Evolutionary conservation across 2,888 invertebrate species (phyloP), one percentile per base, ranked within the genome.

Genomic region (Seladonia tumulorum): DNA sequence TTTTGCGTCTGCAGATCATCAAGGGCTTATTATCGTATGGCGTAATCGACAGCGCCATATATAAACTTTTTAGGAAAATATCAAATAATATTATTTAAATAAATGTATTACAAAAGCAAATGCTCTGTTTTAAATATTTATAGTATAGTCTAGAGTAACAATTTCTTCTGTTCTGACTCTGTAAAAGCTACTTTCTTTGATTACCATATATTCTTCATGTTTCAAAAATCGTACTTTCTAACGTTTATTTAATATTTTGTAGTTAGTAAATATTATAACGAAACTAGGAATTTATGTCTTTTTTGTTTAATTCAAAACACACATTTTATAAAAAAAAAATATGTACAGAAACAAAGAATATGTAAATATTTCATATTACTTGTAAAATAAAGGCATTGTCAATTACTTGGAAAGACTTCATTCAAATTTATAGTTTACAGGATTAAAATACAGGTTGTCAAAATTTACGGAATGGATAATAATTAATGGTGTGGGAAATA

Each of bases 1-100:
- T 89, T 95, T 98, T 86, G 98, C 98, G 63, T 97, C 98, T 49
- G 97, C 98, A 94, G 98, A 98, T 96, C 96, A 97, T 78, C 96
- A 97, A 89, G 98, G 97, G 0, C 96, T 97, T 84, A 97, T 98
- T 88, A 97, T 98, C 93, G 96, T 98, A 82, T 98, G 98, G 98
- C 93, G 93, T 39, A 95, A 94, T 91, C 92, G 92, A 77, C 93
- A 93, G 76, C 89, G 88, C 80, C 90, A 92, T 83, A 88, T 91
- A 83, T 93, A 90, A 91, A 35, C 16, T 29, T 66, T 79, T 80
- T 63, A 72, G 25, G 25, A 76, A 77, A 81, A 42, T 10, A 42
- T 73, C 42, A 78, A 74, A 42, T 74, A 18, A 12, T 29, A 60
- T 29, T 68, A 73, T 66, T 25, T 66, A 70, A 66, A 83, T 47